Evolutionary conservation across 2,888 invertebrate species (phyloP).

Genomic region (Gonocerus acuteangulatus): DNA sequence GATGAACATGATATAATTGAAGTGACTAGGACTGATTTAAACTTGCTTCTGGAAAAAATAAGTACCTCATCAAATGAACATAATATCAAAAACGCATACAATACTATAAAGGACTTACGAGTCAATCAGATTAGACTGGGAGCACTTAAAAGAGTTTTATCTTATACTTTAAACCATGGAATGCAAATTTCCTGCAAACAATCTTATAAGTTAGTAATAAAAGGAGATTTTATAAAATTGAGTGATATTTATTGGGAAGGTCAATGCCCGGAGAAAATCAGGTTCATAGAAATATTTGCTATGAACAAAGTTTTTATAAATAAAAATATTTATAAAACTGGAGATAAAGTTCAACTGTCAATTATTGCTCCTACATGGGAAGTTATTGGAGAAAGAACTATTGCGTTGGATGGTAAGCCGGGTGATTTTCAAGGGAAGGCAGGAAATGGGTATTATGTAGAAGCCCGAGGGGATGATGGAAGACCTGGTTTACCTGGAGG

Average conservation of each 20-base stretch:
- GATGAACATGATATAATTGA: neutral
- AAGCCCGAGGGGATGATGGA: neutral
- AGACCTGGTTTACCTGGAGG: conserved; percentile 4
- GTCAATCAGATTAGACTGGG: neutral
- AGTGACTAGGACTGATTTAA: neutral
- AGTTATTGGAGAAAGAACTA: neutral
- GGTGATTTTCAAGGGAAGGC: neutral
- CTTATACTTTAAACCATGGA: neutral
- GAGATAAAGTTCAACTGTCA: neutral
- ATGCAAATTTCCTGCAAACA: neutral
- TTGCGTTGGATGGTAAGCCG: conserved; percentile 4
- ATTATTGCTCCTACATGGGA: conserved; percentile 8
- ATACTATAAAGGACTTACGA: neutral
- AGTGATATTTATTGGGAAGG: neutral
- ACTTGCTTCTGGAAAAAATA: neutral
- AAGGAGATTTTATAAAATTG: neutral
- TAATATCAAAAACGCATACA: neutral
- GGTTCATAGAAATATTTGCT: conserved; percentile 6
- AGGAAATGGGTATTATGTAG: neutral
- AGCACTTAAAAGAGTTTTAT: neutral
- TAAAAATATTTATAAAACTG: neutral
- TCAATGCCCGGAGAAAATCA: neutral
- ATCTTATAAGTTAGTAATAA: neutral
- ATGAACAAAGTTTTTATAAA: conserved; percentile 12
- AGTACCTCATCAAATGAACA: neutral